A percentile compares a stretch with the other conserved stretches of the same genome.
Evolutionary conservation across 2,888 invertebrate species (phyloP).

Genomic region (Rhodophaea formosa): DNA sequence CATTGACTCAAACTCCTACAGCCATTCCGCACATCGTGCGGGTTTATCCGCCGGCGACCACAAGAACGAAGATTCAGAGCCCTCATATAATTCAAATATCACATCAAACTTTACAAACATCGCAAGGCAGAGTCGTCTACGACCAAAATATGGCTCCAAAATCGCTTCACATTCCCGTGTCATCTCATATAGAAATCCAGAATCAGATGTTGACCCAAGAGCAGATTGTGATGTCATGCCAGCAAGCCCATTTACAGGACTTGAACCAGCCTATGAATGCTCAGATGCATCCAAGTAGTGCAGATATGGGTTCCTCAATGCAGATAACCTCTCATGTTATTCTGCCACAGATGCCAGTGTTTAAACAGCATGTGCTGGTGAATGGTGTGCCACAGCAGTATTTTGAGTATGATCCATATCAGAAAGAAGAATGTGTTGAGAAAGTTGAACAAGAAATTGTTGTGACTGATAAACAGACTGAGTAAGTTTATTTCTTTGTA

Average conservation of each 20-base stretch:
- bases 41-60: slow-evolving; percentile 54
- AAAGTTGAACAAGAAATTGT: slow-evolving; percentile 52
- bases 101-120: slow-evolving; percentile 52
- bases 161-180: slow-evolving; percentile 53
- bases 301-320: slow-evolving; percentile 54
- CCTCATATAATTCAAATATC: slow-evolving; percentile 57
- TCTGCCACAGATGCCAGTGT: slow-evolving; percentile 54
- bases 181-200: slow-evolving; percentile 49
- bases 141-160: slow-evolving; percentile 61
- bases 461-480: slow-evolving; percentile 42
- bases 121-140: slow-evolving; percentile 60
- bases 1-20: slow-evolving; percentile 47
- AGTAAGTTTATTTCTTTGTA: slow-evolving; percentile 44
- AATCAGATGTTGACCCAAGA: slow-evolving; percentile 55
- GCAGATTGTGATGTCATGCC: slow-evolving; percentile 65
- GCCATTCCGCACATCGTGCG: slow-evolving; percentile 63
- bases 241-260: slow-evolving; percentile 56
- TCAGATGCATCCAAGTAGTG: slow-evolving; percentile 43
- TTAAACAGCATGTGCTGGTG: slow-evolving; percentile 60
- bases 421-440: slow-evolving; percentile 54
- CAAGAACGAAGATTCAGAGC: slow-evolving; percentile 45
- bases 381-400: slow-evolving; percentile 56
- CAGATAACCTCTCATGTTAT: slow-evolving; percentile 66
- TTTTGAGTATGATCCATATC: slow-evolving; percentile 54
- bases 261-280: slow-evolving; percentile 40